A percentile compares a stretch with the other conserved stretches of the same genome.
phyloP scores from a whole-genome alignment of 2,113 vertebrate genomes.

The Lamprotornis superbus region DNA sequence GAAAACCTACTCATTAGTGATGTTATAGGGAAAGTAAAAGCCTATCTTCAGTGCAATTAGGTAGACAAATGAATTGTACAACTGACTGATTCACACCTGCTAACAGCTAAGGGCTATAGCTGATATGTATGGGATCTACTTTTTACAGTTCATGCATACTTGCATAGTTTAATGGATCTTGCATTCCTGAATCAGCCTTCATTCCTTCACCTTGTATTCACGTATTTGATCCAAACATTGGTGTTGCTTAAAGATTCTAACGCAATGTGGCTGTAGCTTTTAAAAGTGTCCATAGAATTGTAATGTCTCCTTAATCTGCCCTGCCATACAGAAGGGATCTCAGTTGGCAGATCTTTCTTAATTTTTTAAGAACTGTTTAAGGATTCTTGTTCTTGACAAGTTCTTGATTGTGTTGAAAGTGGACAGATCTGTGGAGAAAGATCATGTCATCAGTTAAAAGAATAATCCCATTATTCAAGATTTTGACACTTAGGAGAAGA shows the following conservation, averaged over 20 bases:
- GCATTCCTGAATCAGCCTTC: slow-evolving; percentile 72
- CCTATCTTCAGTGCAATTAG: slow-evolving; percentile 90
- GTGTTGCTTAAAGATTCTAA: slow-evolving; percentile 39
- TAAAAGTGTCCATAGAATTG: background rate
- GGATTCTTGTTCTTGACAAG: background rate
- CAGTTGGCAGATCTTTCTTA: background rate
- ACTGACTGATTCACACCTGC: slow-evolving; percentile 88
- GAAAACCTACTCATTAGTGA: slow-evolving; percentile 88
- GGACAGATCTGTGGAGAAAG: background rate
- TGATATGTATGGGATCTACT: slow-evolving; percentile 75
- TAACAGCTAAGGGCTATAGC: slow-evolving; percentile 81
- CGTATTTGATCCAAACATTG: slow-evolving; percentile 65
- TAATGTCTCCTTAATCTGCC: background rate
- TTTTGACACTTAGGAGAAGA: slow-evolving; percentile 27
- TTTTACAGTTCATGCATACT: slow-evolving; percentile 87
- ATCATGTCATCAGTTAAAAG: background rate
- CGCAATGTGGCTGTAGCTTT: background rate
- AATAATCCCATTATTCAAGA: background rate
- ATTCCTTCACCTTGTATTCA: slow-evolving; percentile 71
- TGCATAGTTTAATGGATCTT: slow-evolving; percentile 85
- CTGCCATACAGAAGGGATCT: background rate
- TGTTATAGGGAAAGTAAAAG: slow-evolving; percentile 88
- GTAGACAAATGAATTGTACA: slow-evolving; percentile 91
- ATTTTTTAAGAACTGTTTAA: slow-evolving; percentile 27
- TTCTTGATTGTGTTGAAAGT: background rate